Evolutionary conservation across 2,888 invertebrate species (phyloP).

Genomic region (Eledone cirrhosa): DNA sequence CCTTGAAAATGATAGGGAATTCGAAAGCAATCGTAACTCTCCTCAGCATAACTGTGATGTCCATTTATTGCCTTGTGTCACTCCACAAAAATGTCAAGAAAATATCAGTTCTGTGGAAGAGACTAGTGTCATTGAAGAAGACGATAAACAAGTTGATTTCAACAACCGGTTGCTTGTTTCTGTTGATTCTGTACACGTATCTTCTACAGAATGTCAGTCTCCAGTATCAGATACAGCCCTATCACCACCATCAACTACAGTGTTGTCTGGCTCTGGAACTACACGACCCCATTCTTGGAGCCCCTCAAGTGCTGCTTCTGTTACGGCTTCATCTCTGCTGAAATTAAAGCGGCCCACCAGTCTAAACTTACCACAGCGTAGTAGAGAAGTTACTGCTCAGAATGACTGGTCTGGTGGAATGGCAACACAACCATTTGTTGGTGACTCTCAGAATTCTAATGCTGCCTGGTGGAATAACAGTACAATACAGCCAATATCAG

Average conservation of each 20-base stretch:
- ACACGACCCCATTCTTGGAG: conserved; percentile 50
- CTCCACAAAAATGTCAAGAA: neutral
- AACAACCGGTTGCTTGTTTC: neutral
- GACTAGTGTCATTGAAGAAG: neutral
- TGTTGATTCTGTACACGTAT: conserved; percentile 14
- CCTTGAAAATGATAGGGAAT: conserved; percentile 16
- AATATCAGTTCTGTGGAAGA: neutral
- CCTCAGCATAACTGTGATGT: conserved; percentile 24
- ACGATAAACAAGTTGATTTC: conserved; percentile 31
- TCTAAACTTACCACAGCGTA: conserved; percentile 60
- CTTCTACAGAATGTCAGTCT: neutral
- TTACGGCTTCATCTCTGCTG: conserved; percentile 34
- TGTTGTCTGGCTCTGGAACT: conserved; percentile 6
- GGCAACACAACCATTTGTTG: neutral
- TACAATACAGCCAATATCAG: conserved; percentile 10
- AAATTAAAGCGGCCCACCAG: conserved; percentile 63
- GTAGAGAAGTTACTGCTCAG: conserved; percentile 4
- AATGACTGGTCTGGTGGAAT: conserved; percentile 6
- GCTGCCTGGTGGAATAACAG: conserved; percentile 2
- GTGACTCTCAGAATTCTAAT: neutral
- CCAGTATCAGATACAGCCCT: neutral
- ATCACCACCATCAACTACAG: neutral
- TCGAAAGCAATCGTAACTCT: neutral
- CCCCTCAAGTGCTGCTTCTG: conserved; percentile 41
- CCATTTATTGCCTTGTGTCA: conserved; percentile 20